Conservation (phyloP, 2,797 vertebrate genomes). For the Schizothorax lantsangensis region DNA sequence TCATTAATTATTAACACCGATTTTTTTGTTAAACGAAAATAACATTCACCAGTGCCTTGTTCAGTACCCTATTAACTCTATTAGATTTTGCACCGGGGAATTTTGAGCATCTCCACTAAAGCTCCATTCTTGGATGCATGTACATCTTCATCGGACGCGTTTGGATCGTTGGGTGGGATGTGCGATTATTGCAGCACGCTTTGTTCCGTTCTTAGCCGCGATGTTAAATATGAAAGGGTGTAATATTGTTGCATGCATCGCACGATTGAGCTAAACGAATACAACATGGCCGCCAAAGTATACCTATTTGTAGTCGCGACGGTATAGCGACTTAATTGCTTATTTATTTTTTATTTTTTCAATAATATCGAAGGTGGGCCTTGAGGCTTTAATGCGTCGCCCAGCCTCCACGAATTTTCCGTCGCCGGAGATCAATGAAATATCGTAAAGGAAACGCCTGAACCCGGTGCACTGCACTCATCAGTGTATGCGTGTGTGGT, state of each 20-base stretch:
- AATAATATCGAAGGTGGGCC: constrained; percentile 47
- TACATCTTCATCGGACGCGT: constrained; percentile 26
- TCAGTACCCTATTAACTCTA: neutral
- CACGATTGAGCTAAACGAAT: constrained; percentile 2
- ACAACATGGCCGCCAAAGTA: constrained; percentile 50
- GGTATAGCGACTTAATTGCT: constrained; percentile 1
- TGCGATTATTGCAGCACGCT: constrained; percentile 24
- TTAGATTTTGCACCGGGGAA: constrained; percentile 16
- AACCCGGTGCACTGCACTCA: constrained; percentile 54
- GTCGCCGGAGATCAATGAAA: constrained; percentile 53
- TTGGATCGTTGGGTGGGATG: constrained; percentile 29
- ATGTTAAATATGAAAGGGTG: constrained; percentile 11
- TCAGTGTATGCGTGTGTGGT: constrained; percentile 37
- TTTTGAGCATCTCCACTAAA: constrained; percentile 1
- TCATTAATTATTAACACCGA: neutral
- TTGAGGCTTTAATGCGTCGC: constrained; percentile 54
- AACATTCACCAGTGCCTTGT: neutral
- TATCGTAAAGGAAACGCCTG: constrained; percentile 63
- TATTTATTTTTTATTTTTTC: neutral
- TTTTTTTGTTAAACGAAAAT: constrained; percentile 6
- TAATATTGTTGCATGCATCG: constrained; percentile 13
- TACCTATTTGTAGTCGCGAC: constrained; percentile 22
- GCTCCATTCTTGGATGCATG: neutral
- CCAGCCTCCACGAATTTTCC: constrained; percentile 49
- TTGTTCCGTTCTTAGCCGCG: neutral